phyloP scores from a whole-genome alignment of 1,140 invertebrate genomes.

The Ptiloglossa arizonensis region DNA sequence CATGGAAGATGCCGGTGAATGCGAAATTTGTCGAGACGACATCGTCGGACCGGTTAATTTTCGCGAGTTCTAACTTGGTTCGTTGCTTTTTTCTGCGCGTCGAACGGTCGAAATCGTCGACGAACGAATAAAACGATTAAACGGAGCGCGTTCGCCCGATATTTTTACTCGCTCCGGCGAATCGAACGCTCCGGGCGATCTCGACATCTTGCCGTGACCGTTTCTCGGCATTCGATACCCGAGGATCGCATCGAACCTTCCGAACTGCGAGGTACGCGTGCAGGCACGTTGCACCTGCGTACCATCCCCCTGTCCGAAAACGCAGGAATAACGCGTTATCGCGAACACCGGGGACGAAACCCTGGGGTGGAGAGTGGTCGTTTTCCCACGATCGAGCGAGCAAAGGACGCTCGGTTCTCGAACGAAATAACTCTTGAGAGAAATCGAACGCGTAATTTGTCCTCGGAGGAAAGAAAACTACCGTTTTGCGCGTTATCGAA shows the following conservation, averaged over 20 bases:
- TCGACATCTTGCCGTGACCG: too few relatives aligned
- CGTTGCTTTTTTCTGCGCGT: too few relatives aligned
- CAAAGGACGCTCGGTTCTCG: too few relatives aligned
- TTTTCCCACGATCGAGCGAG: constrained; percentile 75
- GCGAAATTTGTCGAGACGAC: neutral
- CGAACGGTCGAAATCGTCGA: neutral
- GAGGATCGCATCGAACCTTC: neutral
- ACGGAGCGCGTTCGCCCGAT: too few relatives aligned
- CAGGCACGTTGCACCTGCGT: neutral
- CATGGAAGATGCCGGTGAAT: constrained; percentile 5
- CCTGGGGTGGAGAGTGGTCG: neutral
- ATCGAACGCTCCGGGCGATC: too few relatives aligned
- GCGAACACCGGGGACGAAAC: neutral
- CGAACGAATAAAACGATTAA: too few relatives aligned
- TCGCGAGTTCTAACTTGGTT: neutral
- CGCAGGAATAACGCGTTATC: neutral
- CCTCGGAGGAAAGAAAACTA: too few relatives aligned
- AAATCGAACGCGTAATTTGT: too few relatives aligned
- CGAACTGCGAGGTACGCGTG: neutral
- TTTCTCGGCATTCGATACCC: too few relatives aligned
- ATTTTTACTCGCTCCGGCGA: too few relatives aligned
- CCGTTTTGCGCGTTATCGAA: too few relatives aligned
- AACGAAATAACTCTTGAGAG: too few relatives aligned
- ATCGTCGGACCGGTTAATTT: neutral
- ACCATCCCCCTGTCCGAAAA: neutral